Evolutionary conservation across 2,888 invertebrate genomes (phyloP), one percentile per base, ranked within the genome.

Genomic region (Colletes collaris): DNA sequence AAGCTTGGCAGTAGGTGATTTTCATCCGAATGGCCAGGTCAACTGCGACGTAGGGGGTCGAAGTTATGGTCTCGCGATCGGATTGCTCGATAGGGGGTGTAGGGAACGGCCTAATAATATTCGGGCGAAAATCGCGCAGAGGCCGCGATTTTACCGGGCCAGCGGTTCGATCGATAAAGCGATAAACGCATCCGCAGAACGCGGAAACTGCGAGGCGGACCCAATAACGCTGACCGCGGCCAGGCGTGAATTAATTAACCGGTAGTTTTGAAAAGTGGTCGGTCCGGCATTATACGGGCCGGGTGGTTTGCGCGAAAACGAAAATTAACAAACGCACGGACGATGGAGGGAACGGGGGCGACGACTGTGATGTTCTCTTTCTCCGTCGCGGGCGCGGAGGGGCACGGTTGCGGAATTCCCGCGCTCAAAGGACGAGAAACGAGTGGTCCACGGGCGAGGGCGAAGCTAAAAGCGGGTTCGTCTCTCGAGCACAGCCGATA

Each of bases 361-460:
- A 2, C 0, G 53, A 27, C 27, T 27, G 27, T 27, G 27, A 27
- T 27, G 50, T 40, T 40, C 52, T 37, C 60, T 56, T 56, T 69
- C 62, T 49, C 56, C 66, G 58, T 58, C 49, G 72, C 27, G 27
- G 1, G 27, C 27, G 27, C 27, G 27, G 27, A 16, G 16, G 16
- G 46, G 69, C 40, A 55, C 76, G 62, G 72, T 67, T 69, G 50
- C 58, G 46, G 60, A 72, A 76, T 80, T 78, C 79, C 62, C 55
- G 49, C 40, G 67, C 63, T 83, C 81, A 85, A 83, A 81, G 83
- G 81, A 78, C 66, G 83, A 83, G 64, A 79, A 84, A 79, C 78
- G 67, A 80, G 76, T 50, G 75, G 52, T 46, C 52, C 63, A 7
- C 7, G 58, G 40, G 27, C 50, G 69, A 74, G 68, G 65, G 63